Evolutionary conservation across 1,140 invertebrate genomes (phyloP).

Genomic region (Eurosta solidaginis): DNA sequence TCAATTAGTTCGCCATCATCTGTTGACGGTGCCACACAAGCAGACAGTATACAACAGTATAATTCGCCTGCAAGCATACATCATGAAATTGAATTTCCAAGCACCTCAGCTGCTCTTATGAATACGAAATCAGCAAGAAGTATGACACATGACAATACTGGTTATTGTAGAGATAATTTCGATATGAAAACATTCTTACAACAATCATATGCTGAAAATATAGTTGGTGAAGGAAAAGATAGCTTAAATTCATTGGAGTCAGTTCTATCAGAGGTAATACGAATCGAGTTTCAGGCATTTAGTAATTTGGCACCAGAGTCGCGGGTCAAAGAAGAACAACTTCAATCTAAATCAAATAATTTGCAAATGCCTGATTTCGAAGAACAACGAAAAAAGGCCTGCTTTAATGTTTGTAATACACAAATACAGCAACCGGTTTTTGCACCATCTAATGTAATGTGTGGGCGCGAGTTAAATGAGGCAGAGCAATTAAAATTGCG

Average conservation of each 20-base stretch:
- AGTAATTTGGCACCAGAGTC: constrained; percentile 53
- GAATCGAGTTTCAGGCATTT: constrained; percentile 73
- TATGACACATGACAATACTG: constrained; percentile 41
- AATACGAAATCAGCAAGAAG: constrained; percentile 40
- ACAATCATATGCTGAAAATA: constrained; percentile 33
- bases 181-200: constrained; percentile 47
- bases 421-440: constrained; percentile 45
- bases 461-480: constrained; percentile 76
- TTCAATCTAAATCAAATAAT: neutral
- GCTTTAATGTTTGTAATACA: neutral
- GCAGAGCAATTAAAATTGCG: constrained; percentile 80
- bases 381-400: constrained; percentile 61
- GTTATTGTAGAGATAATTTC: constrained; percentile 37
- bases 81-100: constrained; percentile 43
- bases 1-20: neutral
- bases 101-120: constrained; percentile 42
- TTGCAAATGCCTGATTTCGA: constrained; percentile 61
- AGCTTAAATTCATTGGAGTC: constrained; percentile 74
- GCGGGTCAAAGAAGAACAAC: constrained; percentile 49
- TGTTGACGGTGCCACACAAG: neutral
- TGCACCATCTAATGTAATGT: constrained; percentile 51
- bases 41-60: constrained; percentile 44
- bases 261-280: constrained; percentile 80
- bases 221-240: neutral
- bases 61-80: constrained; percentile 39